Evolutionary conservation across 2,797 vertebrate species (phyloP).

Genomic region (Columba guinea): DNA sequence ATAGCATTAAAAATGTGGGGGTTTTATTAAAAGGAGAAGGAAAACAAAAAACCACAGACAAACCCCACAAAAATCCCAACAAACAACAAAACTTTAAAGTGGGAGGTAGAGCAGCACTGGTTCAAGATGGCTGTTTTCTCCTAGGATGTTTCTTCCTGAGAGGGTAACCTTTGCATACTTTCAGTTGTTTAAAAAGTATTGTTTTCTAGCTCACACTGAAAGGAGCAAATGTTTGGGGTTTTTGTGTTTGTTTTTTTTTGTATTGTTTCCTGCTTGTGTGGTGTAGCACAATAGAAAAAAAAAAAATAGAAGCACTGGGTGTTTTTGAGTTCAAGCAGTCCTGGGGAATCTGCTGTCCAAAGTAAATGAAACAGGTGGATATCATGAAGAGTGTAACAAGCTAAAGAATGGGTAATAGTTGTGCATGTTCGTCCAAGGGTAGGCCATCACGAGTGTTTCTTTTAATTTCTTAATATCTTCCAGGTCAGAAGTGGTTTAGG

Average conservation of each 20-base stretch:
- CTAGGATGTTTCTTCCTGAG: not conserved
- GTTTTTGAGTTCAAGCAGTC: rapidly evolving
- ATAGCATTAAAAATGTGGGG: not conserved
- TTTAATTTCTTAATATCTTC: not conserved
- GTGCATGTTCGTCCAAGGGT: rapidly evolving
- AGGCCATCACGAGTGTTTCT: not conserved
- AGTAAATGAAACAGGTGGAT: rapidly evolving
- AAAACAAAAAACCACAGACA: no score
- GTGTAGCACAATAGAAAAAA: no score
- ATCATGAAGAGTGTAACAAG: rapidly evolving
- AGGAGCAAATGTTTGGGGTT: not conserved
- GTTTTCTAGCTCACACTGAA: not conserved
- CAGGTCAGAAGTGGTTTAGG: not conserved
- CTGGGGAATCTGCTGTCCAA: no score
- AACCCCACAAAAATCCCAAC: rapidly evolving
- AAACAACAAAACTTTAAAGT: not conserved
- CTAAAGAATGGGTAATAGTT: not conserved
- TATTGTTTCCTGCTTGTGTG: not conserved
- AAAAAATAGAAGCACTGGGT: rapidly evolving
- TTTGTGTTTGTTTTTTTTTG: not conserved
- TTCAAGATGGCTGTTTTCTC: not conserved
- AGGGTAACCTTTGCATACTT: rapidly evolving
- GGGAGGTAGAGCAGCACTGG: not conserved
- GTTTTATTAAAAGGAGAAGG: not conserved
- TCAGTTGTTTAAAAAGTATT: not conserved